Evolutionary conservation across 2,888 invertebrate species (phyloP), one percentile per base, ranked within the genome.

Genomic region (Phrixothrix hirtus): DNA sequence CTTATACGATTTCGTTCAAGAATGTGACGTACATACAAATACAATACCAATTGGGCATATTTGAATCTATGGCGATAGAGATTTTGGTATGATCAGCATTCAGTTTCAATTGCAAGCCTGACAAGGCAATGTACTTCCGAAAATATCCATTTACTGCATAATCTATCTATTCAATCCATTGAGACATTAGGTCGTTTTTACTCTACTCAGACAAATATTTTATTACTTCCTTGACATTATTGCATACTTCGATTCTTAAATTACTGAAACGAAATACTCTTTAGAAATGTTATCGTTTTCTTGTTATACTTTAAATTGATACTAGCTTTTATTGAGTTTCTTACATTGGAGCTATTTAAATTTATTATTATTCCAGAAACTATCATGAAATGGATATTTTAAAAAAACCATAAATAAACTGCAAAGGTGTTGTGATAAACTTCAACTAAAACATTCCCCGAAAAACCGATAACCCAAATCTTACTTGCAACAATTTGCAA

Each of bases 81-180:
- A 69, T 69, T 69, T 65, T 64, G 62, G 66, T 63, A 66, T 65
- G 70, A 69, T 71, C 69, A 68, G 67, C 57, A 58, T 61, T 55
- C 54, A 57, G 52, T 55, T 62, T 67, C 67, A 66, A 70, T 70
- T 69, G 71, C 68, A 67, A 68, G 65, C 67, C 70, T 71, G 72
- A 71, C 71, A 72, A 69, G 71, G 70, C 71, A 72, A 69, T 72
- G 71, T 71, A 72, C 71, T 71, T 53, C 62, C 62, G 66, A 60
- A 68, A 71, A 69, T 70, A 70, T 67, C 72, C 70, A 68, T 71
- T 71, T 64, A 62, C 67, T 67, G 70, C 70, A 70, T 70, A 71
- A 71, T 72, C 66, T 68, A 63, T 67, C 67, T 63, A 63, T 63
- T 66, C 63, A 55, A 62, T 63, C 62, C 61, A 59, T 54, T 52